phyloP scores from a whole-genome alignment of 2,888 invertebrate species.

The Leptura quadrifasciata region DNA sequence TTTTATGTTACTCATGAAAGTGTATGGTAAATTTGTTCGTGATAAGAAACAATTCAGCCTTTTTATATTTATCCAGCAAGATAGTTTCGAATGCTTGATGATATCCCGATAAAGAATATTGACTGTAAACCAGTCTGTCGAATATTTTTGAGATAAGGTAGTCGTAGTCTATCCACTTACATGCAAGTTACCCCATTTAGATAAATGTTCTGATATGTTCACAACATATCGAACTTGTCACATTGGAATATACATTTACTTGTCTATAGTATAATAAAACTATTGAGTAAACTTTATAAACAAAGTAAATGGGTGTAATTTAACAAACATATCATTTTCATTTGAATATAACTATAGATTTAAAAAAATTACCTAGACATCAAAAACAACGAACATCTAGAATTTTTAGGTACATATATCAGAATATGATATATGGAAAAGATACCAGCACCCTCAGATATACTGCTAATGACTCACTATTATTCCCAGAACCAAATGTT shows the following conservation, averaged over 20 bases:
- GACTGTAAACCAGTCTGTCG: slow-evolving; percentile 37
- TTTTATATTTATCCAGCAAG: slow-evolving; percentile 34
- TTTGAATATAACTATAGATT: background rate
- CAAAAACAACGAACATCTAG: no score
- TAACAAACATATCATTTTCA: background rate
- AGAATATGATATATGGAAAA: no score
- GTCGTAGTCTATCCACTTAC: slow-evolving; percentile 40
- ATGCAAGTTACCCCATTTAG: slow-evolving; percentile 41
- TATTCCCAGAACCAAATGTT: no score
- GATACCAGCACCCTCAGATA: no score
- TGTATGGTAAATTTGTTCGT: slow-evolving; percentile 34
- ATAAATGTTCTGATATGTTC: slow-evolving; percentile 36
- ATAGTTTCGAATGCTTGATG: slow-evolving; percentile 34
- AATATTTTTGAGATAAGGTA: slow-evolving; percentile 39
- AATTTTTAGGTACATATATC: no score
- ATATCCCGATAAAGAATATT: slow-evolving; percentile 37
- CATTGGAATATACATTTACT: slow-evolving; percentile 19
- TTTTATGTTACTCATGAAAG: slow-evolving; percentile 24
- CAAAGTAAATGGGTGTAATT: background rate
- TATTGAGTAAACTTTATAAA: slow-evolving; percentile 10
- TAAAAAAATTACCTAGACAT: no score
- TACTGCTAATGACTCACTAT: no score
- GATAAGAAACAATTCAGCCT: slow-evolving; percentile 38
- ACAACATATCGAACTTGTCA: slow-evolving; percentile 34
- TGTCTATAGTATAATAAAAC: slow-evolving; percentile 12